Evolutionary conservation across 2,113 vertebrate genomes (phyloP).

Genomic region (Callocephalon fimbriatum): DNA sequence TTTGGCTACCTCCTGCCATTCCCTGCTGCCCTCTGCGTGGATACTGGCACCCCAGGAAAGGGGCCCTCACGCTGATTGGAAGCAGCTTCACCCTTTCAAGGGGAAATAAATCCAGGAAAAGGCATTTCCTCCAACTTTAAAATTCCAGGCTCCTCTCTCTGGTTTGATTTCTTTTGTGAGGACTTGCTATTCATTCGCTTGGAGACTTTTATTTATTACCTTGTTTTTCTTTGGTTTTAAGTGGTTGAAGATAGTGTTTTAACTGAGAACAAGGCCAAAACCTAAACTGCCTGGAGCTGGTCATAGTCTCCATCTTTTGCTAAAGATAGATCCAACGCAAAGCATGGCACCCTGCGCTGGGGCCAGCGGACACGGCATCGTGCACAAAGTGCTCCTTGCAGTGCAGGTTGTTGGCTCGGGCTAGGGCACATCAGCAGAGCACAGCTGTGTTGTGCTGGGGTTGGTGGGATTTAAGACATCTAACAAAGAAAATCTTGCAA

Average conservation of each 20-base stretch:
- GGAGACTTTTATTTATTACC: background rate
- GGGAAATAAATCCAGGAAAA: background rate
- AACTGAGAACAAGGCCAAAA: background rate
- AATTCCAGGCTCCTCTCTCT: background rate
- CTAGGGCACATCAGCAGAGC: background rate
- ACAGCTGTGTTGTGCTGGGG: background rate
- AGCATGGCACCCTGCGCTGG: background rate
- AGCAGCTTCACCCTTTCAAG: background rate
- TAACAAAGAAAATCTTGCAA: background rate
- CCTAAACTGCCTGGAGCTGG: background rate
- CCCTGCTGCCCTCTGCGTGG: background rate
- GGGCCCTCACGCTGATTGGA: accelerated
- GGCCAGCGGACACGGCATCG: accelerated
- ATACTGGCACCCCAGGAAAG: background rate
- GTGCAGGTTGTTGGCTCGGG: accelerated
- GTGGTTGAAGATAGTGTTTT: background rate
- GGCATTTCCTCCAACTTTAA: background rate
- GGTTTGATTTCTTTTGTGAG: background rate
- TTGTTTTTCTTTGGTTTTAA: background rate
- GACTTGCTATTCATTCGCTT: background rate
- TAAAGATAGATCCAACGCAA: accelerated
- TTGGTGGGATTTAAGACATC: background rate
- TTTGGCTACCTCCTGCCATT: background rate
- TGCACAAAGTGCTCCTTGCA: background rate
- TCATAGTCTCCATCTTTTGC: background rate